These are phyloP conservation scores for Sciurus carolinensis DNA, from an alignment of 2,797 vertebrate genomes.

Conservation along the genomic window DNA sequence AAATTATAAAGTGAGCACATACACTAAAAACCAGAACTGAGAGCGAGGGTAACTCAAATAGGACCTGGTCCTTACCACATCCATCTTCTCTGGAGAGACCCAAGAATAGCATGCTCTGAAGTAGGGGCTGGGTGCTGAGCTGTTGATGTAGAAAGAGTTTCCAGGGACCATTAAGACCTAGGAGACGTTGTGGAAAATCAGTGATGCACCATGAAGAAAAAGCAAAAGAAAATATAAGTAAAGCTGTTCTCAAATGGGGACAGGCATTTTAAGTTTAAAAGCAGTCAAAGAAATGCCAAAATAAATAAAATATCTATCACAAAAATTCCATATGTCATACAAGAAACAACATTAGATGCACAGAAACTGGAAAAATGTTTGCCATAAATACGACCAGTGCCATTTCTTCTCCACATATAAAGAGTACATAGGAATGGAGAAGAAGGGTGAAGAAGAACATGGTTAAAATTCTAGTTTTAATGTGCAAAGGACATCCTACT, in stretches of 20 bases:
- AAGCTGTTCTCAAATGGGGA: background rate
- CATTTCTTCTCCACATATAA: background rate
- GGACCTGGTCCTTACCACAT: slow-evolving; percentile 90
- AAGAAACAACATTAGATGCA: background rate
- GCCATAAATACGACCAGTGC: background rate
- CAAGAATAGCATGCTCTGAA: slow-evolving; percentile 95
- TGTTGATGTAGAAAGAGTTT: slow-evolving; percentile 92
- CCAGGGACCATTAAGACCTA: slow-evolving; percentile 97
- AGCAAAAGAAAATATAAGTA: background rate
- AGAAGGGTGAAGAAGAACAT: background rate
- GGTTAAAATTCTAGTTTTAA: background rate
- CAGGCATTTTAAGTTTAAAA: slow-evolving; percentile 50
- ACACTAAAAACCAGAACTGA: background rate
- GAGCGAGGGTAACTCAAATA: background rate
- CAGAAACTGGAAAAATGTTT: slow-evolving; percentile 1
- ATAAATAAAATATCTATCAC: background rate
- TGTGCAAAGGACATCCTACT: background rate
- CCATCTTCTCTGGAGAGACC: slow-evolving; percentile 94
- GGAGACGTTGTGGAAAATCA: slow-evolving; percentile 48
- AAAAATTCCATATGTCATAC: background rate
- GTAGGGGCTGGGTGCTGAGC: slow-evolving; percentile 92
- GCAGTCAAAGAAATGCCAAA: background rate
- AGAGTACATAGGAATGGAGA: background rate
- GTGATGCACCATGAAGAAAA: background rate
- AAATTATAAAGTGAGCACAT: background rate